Conservation (phyloP, 53 echinoderm and acorn worm genomes). For the Actinopyga echinites region DNA sequence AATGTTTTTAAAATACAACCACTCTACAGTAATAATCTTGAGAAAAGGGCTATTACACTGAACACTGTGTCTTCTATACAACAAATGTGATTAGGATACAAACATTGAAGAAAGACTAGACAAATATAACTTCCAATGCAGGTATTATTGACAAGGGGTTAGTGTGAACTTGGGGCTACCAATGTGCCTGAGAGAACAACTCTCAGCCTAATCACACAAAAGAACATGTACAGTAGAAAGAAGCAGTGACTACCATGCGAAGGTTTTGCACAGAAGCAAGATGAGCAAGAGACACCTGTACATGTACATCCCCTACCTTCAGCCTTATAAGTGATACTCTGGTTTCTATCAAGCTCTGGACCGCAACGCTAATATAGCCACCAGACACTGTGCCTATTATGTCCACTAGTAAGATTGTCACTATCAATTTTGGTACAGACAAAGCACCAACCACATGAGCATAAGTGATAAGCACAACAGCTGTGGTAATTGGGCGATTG, state of each 20-base stretch:
- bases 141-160: too few relatives aligned
- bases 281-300: background rate
- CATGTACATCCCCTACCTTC: conserved; percentile 22
- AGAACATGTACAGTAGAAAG: too few relatives aligned
- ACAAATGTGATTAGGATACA: too few relatives aligned
- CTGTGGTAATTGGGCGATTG: conserved; percentile 25
- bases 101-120: too few relatives aligned
- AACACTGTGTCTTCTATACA: too few relatives aligned
- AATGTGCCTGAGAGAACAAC: too few relatives aligned
- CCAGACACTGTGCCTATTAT: conserved; percentile 32
- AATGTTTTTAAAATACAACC: too few relatives aligned
- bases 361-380: conserved; percentile 13
- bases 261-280: background rate
- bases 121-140: too few relatives aligned
- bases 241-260: background rate
- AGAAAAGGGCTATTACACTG: too few relatives aligned
- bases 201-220: too few relatives aligned
- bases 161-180: too few relatives aligned
- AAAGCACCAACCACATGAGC: background rate
- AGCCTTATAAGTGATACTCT: conserved; percentile 11
- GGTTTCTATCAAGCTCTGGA: conserved; percentile 23
- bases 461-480: conserved; percentile 28
- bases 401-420: conserved; percentile 20
- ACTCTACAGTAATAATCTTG: too few relatives aligned
- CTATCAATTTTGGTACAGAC: conserved; percentile 13